Evolutionary conservation across 2,888 invertebrate species (phyloP).

Genomic region (Phorcus lineatus): DNA sequence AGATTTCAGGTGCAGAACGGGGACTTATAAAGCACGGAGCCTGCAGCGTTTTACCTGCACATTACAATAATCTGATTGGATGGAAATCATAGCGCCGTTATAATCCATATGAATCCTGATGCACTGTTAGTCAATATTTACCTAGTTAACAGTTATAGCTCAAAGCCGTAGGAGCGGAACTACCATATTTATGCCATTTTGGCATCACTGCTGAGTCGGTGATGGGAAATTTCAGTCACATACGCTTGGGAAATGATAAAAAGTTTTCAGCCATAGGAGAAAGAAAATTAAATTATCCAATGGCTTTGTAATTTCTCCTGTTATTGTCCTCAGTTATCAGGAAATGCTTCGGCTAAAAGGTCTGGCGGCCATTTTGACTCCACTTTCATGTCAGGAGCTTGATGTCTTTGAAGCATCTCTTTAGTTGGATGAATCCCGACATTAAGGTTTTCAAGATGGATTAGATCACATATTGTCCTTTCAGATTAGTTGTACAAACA

Average conservation of each 20-base stretch:
- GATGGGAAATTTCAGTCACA: neutral
- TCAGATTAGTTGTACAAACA: too few species aligned
- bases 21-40: neutral
- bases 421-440: too few species aligned
- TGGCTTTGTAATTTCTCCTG: neutral
- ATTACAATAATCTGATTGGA: neutral
- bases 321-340: neutral
- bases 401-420: too few species aligned
- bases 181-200: conserved; percentile 1
- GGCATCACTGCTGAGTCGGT: neutral
- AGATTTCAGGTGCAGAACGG: conserved; percentile 12
- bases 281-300: conserved; percentile 1
- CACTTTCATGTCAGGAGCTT: too few species aligned
- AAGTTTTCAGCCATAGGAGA: conserved; percentile 6
- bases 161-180: neutral
- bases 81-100: neutral
- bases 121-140: conserved; percentile 18
- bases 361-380: too few species aligned
- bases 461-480: too few species aligned
- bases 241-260: conserved; percentile 11
- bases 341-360: neutral
- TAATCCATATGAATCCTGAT: conserved; percentile 21
- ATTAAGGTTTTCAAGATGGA: too few species aligned
- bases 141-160: conserved; percentile 22
- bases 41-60: conserved; percentile 8